Conservation (phyloP, 2,888 invertebrate genomes). For the Drosophila niveifrons region DNA sequence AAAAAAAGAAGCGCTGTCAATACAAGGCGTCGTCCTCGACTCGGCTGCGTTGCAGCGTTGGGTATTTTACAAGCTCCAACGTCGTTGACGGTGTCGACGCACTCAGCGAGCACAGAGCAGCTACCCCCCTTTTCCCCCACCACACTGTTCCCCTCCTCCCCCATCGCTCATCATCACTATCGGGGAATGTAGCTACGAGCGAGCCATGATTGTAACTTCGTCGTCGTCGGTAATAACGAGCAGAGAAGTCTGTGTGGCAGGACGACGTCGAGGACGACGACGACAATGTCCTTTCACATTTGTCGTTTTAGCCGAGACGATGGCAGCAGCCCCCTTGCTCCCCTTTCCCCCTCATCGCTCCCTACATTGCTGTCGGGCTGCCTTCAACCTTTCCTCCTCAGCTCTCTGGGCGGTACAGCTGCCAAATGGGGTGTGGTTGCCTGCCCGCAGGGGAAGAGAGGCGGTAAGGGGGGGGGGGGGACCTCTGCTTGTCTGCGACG, state of each 20-base stretch:
- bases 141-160: not conserved
- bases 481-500: slow-evolving; percentile 72
- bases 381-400: not conserved
- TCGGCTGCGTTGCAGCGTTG: not conserved
- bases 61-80: slow-evolving; percentile 25
- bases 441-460: too few relatives aligned
- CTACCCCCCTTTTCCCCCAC: not conserved
- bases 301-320: slow-evolving; percentile 78
- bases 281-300: slow-evolving; percentile 81
- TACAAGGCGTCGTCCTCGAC: slow-evolving; percentile 20
- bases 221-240: slow-evolving; percentile 72
- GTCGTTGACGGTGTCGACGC: slow-evolving; percentile 69
- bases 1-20: slow-evolving; percentile 6
- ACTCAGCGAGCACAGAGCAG: slow-evolving; percentile 49
- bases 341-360: slow-evolving; percentile 7
- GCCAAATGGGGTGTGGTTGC: not conserved
- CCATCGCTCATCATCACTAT: not conserved
- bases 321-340: slow-evolving; percentile 36
- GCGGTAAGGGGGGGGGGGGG: slow-evolving; percentile 22
- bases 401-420: slow-evolving; percentile 33
- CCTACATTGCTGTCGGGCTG: slow-evolving; percentile 9
- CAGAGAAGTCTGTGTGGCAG: slow-evolving; percentile 51
- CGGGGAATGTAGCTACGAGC: not conserved
- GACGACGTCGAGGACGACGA: slow-evolving; percentile 50
- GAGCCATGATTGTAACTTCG: slow-evolving; percentile 53